A percentile compares a stretch with the other conserved stretches of the same genome.
These are phyloP conservation scores for Rotaria magnacalcarata DNA, from an alignment of 2,888 invertebrate genomes.

Conservation along the genomic window DNA sequence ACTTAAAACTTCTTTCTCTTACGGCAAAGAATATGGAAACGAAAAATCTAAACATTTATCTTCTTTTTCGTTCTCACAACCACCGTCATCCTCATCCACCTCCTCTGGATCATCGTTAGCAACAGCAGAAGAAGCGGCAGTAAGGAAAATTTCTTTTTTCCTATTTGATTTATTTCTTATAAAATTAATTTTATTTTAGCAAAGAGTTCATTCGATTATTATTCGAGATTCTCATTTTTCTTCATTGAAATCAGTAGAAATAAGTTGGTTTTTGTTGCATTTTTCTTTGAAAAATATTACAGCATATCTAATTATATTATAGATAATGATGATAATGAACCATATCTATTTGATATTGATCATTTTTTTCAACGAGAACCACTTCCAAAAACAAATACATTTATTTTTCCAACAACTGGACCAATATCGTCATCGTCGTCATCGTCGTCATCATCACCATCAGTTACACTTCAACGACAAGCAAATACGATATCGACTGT, in stretches of 20 bases:
- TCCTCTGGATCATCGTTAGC: background rate
- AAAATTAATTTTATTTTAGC: background rate
- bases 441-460: no score
- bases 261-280: background rate
- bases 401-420: background rate
- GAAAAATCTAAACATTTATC: background rate
- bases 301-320: background rate
- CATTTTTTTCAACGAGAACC: background rate
- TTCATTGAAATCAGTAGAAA: background rate
- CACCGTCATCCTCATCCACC: background rate
- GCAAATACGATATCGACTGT: background rate
- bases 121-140: background rate
- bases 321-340: background rate
- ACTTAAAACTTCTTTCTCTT: background rate
- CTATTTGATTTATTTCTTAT: background rate
- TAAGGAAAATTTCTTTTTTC: background rate
- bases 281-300: no score
- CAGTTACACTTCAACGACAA: background rate
- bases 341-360: background rate
- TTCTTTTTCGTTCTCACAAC: no score
- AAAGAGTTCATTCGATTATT: background rate
- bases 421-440: background rate
- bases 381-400: constrained; percentile 7
- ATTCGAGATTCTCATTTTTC: background rate
- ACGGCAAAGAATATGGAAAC: constrained; percentile 13